These are phyloP conservation scores for Chorisops tibialis DNA, from an alignment of 2,888 invertebrate species.

Conservation along the genomic window DNA sequence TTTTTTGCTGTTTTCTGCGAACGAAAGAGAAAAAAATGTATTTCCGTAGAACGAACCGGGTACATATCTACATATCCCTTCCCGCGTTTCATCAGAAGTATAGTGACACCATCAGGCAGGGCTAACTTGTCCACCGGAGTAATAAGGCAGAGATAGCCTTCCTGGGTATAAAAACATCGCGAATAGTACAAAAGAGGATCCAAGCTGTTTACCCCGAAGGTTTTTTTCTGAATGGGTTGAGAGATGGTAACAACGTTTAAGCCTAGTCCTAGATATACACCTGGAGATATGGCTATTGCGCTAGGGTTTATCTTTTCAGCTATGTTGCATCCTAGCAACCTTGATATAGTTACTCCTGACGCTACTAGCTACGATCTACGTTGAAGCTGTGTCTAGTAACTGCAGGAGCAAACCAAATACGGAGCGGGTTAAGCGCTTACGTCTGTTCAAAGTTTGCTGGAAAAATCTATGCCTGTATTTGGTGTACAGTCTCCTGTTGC, in stretches of 20 bases:
- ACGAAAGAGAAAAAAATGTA: background rate
- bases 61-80: background rate
- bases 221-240: background rate
- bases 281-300: background rate
- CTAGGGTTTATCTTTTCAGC: background rate
- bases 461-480: background rate
- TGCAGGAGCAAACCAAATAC: conserved; percentile 3
- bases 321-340: too few relatives aligned
- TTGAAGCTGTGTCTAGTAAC: background rate
- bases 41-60: conserved; percentile 1
- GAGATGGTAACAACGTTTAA: conserved; percentile 5
- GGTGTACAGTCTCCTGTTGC: conserved; percentile 31
- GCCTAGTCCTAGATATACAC: conserved; percentile 1
- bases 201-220: too few relatives aligned
- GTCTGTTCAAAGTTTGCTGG: background rate
- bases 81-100: background rate
- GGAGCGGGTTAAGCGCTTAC: conserved; percentile 5
- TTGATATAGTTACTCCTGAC: background rate
- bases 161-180: too few relatives aligned
- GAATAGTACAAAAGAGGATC: too few relatives aligned
- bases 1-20: conserved; percentile 10
- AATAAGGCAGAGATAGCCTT: too few relatives aligned
- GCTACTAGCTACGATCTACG: background rate
- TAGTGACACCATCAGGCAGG: conserved; percentile 7
- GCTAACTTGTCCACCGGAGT: too few relatives aligned